phyloP scores from a whole-genome alignment of 2,888 invertebrate species.

The Nephrotoma appendiculata region DNA sequence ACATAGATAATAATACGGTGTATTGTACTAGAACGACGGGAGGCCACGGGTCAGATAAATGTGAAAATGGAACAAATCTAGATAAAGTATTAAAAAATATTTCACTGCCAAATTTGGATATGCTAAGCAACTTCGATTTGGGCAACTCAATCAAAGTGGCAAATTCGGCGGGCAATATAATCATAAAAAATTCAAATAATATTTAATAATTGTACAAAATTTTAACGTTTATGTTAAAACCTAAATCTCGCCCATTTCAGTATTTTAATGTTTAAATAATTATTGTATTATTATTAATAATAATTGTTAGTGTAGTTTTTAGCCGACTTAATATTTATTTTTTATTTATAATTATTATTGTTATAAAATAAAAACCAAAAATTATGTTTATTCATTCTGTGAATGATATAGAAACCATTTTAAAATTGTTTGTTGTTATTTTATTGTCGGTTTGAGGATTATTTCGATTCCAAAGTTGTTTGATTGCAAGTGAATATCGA shows the following conservation, averaged over 20 bases:
- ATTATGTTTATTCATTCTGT: not conserved
- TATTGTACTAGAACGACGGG: not conserved
- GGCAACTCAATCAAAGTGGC: slow-evolving; percentile 20
- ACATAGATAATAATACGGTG: not conserved
- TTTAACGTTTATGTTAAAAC: not conserved
- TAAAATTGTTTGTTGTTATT: not conserved
- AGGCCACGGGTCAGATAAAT: not conserved
- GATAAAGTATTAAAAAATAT: slow-evolving; percentile 9
- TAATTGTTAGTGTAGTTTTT: not conserved
- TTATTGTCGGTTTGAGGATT: not conserved
- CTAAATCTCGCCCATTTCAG: not conserved
- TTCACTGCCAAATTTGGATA: slow-evolving; percentile 16
- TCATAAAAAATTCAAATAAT: slow-evolving; percentile 10
- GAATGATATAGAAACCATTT: not conserved
- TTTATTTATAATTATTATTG: not conserved
- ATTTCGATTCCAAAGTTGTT: not conserved
- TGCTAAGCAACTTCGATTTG: slow-evolving; percentile 15
- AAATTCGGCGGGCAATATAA: slow-evolving; percentile 21
- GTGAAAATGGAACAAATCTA: not conserved
- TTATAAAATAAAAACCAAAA: not conserved
- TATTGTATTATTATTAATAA: too few species aligned
- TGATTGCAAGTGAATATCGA: too few species aligned
- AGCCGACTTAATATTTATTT: not conserved
- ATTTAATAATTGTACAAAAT: not conserved
- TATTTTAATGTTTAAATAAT: not conserved